Evolutionary conservation across 1,140 invertebrate species (phyloP), one percentile per base, ranked within the genome.

Genomic region (Sarcophaga bullata): DNA sequence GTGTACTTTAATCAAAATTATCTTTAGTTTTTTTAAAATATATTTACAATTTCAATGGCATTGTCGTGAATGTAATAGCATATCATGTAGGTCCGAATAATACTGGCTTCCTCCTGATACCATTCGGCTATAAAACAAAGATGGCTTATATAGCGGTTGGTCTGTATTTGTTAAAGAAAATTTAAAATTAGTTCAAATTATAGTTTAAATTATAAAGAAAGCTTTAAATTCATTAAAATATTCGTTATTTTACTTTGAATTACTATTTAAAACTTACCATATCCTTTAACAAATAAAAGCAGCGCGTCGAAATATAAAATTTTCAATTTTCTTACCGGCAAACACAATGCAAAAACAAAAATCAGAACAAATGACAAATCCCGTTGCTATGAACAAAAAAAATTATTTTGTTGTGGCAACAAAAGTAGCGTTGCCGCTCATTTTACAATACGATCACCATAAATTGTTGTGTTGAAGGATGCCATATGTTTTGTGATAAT

Each of bases 121-220:
- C 96, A 97, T 90, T 97, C 95, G 19, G 94, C 94, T 84, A 94
- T 91, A 91, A 97, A 97, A 15, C 91, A 84, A 37, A 90, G 73
- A 6, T 88, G 85, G 7, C 73, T 68, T 25, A 10, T 8, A 68
- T 25, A 17, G 8, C 62, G 58, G 46, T 81, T 81, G n/a, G 81
- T 11, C 75, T 82, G 13, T n/a, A 50, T 25, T 15, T 13, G 75
- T 72, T 54, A 52, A 52, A 50, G 17, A 13, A 6, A 54, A 54
- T 50, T 13, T 11, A 48, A 8, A 46, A 73, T 37, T 73, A 81
- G 73, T 50, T 9, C 25, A 37, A 37, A 37, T 37, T 37, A 37
- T 37, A 37, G 25, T 4, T 37, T 37, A 37, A 37, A 37, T 37
- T 37, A 37, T 4, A 37, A 37, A 37, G 4, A 37, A 37, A 37